These are phyloP conservation scores for Drosophila seguyi DNA, from an alignment of 1,140 invertebrate genomes.

Conservation along the genomic window DNA sequence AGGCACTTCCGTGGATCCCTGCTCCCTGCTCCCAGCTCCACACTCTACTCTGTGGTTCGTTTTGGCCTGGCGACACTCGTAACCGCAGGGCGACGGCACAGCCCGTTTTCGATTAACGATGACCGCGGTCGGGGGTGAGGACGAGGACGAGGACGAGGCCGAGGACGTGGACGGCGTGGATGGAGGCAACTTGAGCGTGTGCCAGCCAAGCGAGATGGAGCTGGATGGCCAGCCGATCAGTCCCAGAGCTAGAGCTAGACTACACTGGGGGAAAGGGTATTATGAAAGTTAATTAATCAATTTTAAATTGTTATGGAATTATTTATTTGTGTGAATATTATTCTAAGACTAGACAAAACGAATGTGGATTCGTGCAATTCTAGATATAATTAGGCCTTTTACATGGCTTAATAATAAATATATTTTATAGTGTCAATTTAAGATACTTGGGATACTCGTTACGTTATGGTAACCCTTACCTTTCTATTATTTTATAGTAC, in stretches of 20 bases:
- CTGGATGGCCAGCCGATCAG: constrained; percentile 29
- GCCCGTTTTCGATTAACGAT: constrained; percentile 75
- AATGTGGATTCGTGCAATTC: too few relatives aligned
- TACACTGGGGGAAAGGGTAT: not conserved
- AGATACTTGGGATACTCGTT: too few relatives aligned
- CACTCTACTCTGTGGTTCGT: constrained; percentile 13
- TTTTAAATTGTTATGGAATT: not conserved
- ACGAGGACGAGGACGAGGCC: constrained; percentile 9
- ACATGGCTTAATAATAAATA: too few relatives aligned
- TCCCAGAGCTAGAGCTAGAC: constrained; percentile 33
- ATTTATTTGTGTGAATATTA: not conserved
- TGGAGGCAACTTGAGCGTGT: constrained; percentile 59
- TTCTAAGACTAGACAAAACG: too few relatives aligned
- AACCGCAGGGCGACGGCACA: constrained; percentile 73
- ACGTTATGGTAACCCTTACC: too few relatives aligned
- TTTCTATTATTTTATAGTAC: too few relatives aligned
- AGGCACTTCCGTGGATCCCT: constrained; percentile 24
- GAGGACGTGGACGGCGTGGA: constrained; percentile 10
- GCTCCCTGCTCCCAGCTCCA: constrained; percentile 2
- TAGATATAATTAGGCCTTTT: too few relatives aligned
- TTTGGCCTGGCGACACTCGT: constrained; percentile 57
- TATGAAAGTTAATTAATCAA: not conserved
- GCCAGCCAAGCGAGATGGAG: constrained; percentile 66
- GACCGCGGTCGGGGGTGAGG: constrained; percentile 23
- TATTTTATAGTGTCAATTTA: too few relatives aligned